Conservation (phyloP, 2,888 invertebrate genomes). For the Dasypogon diadema region DNA sequence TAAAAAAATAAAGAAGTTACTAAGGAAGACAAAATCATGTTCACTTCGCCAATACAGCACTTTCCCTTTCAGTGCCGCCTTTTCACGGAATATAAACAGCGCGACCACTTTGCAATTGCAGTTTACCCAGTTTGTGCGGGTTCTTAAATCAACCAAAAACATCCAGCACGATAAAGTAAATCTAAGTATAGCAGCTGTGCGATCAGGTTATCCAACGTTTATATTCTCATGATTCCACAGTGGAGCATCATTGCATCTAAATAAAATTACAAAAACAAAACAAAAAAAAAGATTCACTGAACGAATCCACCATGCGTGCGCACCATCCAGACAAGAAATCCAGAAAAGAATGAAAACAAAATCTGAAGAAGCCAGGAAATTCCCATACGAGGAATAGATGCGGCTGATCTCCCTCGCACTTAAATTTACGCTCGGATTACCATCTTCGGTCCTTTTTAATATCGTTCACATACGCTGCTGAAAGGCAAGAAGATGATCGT, state of each 20-base stretch:
- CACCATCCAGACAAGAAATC: not conserved
- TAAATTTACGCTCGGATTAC: slow-evolving; percentile 35
- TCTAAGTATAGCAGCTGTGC: not conserved
- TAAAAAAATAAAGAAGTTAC: no score
- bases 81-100: no score
- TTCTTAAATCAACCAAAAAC: no score
- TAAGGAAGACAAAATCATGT: no score
- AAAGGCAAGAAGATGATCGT: slow-evolving; percentile 7
- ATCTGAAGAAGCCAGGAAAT: slow-evolving; percentile 18
- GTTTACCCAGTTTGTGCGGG: no score
- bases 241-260: not conserved
- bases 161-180: not conserved
- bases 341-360: not conserved
- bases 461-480: slow-evolving; percentile 14
- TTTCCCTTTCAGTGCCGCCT: no score
- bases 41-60: no score
- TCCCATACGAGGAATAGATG: not conserved
- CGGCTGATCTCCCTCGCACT: slow-evolving; percentile 21
- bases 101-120: no score
- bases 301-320: not conserved
- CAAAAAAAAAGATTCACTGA: not conserved
- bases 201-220: not conserved
- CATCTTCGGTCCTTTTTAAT: slow-evolving; percentile 21
- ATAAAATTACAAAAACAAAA: no score
- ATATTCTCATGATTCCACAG: not conserved